phyloP scores from a whole-genome alignment of 1,140 invertebrate genomes.

The Leptestheria dahalacensis region DNA sequence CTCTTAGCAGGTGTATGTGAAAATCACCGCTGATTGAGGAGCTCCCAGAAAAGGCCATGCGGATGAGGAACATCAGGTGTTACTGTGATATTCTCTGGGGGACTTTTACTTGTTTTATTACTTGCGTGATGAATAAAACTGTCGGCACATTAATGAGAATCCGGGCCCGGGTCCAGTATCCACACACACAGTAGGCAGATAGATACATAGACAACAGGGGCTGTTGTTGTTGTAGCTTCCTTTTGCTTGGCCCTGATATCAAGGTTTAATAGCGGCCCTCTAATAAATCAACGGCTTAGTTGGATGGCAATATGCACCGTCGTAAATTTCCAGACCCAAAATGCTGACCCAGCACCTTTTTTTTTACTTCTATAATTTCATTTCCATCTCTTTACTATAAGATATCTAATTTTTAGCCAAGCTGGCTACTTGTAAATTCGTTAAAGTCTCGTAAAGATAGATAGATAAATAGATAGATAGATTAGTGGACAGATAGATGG shows the following conservation, averaged over 20 bases:
- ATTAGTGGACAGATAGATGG: too few species aligned
- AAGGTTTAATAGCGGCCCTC: neutral
- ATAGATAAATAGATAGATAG: too few species aligned
- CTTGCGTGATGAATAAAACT: neutral
- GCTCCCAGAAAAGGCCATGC: neutral
- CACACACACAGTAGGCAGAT: too few species aligned
- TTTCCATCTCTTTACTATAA: neutral
- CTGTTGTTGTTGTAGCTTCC: too few species aligned
- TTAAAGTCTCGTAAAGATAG: too few species aligned
- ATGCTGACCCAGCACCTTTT: neutral
- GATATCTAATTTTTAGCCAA: neutral
- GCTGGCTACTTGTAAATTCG: neutral
- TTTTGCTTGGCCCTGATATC: too few species aligned
- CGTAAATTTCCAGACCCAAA: neutral
- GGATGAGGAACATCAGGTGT: neutral
- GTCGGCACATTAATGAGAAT: neutral
- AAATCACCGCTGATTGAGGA: neutral
- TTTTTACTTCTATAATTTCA: neutral
- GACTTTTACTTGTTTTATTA: neutral
- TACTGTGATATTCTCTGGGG: neutral
- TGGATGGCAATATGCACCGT: neutral
- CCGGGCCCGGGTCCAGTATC: too few species aligned
- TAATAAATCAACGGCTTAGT: neutral
- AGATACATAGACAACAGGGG: too few species aligned
- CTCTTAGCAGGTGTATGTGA: neutral